Conservation (phyloP, 1,140 invertebrate genomes). For the Antheraea pernyi region DNA sequence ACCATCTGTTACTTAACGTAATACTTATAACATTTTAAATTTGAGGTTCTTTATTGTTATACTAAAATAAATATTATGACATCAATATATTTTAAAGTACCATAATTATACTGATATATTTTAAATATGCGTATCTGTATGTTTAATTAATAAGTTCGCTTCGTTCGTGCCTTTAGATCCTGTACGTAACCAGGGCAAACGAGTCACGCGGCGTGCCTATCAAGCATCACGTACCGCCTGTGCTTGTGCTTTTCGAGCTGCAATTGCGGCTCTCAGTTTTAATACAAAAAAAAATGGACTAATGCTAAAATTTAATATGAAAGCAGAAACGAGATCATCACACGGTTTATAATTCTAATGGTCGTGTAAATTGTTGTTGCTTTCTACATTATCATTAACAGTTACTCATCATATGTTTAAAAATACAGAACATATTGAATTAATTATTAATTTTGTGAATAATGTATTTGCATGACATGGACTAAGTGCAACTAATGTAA, state of each 20-base stretch:
- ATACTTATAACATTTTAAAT: neutral
- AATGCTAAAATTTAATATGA: slow-evolving; percentile 23
- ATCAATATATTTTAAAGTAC: neutral
- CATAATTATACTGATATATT: slow-evolving; percentile 14
- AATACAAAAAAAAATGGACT: slow-evolving; percentile 21
- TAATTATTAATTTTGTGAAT: slow-evolving; percentile 10
- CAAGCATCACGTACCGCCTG: slow-evolving; percentile 46
- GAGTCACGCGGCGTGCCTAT: slow-evolving; percentile 63
- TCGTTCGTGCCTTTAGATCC: slow-evolving; percentile 58
- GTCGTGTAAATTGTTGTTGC: slow-evolving; percentile 21
- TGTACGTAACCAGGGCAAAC: slow-evolving; percentile 68
- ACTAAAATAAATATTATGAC: slow-evolving; percentile 8
- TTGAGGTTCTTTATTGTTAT: slow-evolving; percentile 3
- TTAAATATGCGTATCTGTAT: slow-evolving; percentile 38
- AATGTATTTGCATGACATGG: slow-evolving; percentile 18
- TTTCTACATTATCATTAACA: slow-evolving; percentile 24
- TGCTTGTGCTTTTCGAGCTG: slow-evolving; percentile 5
- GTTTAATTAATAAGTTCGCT: slow-evolving; percentile 62
- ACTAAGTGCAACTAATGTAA: slow-evolving; percentile 44
- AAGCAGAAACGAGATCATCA: slow-evolving; percentile 25
- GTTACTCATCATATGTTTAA: slow-evolving; percentile 22
- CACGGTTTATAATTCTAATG: slow-evolving; percentile 26
- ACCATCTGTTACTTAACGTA: neutral
- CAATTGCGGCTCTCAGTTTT: slow-evolving; percentile 8
- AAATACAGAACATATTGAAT: slow-evolving; percentile 10